Conservation (phyloP, 2,888 invertebrate genomes). For the Pseudococcus jackbeardsleyi region DNA sequence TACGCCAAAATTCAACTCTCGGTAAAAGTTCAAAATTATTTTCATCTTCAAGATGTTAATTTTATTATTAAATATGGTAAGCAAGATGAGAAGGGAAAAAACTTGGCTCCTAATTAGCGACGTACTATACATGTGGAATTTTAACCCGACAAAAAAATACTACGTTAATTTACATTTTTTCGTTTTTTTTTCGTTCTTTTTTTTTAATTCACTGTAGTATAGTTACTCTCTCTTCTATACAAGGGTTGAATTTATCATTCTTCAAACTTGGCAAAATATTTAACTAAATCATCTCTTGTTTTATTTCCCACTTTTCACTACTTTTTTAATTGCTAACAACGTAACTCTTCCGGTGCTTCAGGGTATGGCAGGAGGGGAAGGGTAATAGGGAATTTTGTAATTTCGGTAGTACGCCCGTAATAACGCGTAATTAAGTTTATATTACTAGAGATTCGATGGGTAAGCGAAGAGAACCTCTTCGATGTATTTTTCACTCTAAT, state of each 20-base stretch:
- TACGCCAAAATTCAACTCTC: conserved; percentile 9
- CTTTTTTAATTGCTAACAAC: conserved; percentile 37
- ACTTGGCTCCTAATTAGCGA: conserved; percentile 33
- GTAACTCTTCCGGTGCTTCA: neutral
- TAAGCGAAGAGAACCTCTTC: neutral
- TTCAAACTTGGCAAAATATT: conserved; percentile 37
- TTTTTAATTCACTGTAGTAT: neutral
- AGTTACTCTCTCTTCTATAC: neutral
- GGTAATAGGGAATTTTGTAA: neutral
- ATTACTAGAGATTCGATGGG: neutral
- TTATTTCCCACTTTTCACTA: conserved; percentile 39
- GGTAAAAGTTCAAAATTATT: conserved; percentile 14
- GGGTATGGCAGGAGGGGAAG: neutral
- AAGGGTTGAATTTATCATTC: conserved; percentile 30
- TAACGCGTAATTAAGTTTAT: conserved; percentile 30
- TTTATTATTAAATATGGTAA: conserved; percentile 8
- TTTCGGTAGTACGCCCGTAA: neutral
- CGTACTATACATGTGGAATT: neutral
- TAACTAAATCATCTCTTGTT: conserved; percentile 25
- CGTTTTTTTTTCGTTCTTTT: neutral
- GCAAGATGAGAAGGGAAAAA: neutral
- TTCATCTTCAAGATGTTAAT: conserved; percentile 23
- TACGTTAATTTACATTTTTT: conserved; percentile 9
- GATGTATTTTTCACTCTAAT: neutral
- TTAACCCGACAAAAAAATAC: neutral